phyloP scores from a whole-genome alignment of 2,888 invertebrate species.

The Drosophila mayaguana region DNA sequence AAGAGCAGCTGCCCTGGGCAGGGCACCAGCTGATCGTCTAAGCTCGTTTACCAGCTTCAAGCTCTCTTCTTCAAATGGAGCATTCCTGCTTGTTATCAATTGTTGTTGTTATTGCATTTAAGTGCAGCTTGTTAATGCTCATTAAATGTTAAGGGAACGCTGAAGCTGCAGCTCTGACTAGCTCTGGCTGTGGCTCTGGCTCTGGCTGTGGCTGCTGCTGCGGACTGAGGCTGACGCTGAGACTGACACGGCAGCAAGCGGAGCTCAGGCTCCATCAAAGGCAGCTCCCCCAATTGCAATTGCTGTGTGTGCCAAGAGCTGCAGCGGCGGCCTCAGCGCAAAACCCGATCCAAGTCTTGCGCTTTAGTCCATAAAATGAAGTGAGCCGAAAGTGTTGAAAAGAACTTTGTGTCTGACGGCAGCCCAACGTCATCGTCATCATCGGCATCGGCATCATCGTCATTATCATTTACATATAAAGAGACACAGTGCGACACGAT shows the following conservation, averaged over 20 bases:
- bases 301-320: conserved; percentile 23
- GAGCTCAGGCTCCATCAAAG: conserved; percentile 35
- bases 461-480: conserved; percentile 44
- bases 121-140: conserved; percentile 82
- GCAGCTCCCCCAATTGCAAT: conserved; percentile 55
- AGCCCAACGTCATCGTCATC: conserved; percentile 29
- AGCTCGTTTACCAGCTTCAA: conserved; percentile 29
- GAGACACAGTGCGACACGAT: conserved; percentile 15
- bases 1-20: conserved; percentile 1
- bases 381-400: conserved; percentile 72
- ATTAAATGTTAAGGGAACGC: conserved; percentile 79
- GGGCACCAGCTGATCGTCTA: conserved; percentile 43
- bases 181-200: conserved; percentile 1
- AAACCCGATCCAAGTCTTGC: conserved; percentile 48
- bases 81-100: conserved; percentile 77
- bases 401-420: conserved; percentile 48
- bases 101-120: conserved; percentile 80
- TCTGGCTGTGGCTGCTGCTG: background rate
- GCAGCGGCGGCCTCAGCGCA: conserved; percentile 29
- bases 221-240: conserved; percentile 7
- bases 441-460: conserved; percentile 2
- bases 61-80: conserved; percentile 58
- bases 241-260: conserved; percentile 31
- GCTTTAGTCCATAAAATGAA: conserved; percentile 72
- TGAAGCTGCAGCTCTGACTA: background rate